Evolutionary conservation across 2,113 vertebrate species (phyloP).

Genomic region (cattle (Bos taurus)): ARS-UCD2.0 NC_037344.1:70493501-70494000

Average conservation of each 20-base stretch:
- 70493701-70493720: background rate
- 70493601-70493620: background rate
- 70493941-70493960: background rate
- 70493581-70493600: conserved; percentile 26
- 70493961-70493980: background rate
- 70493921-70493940: conserved; percentile 23
- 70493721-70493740: conserved; percentile 7
- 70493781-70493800: conserved; percentile 27
- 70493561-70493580: background rate
- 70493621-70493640: background rate
- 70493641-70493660: background rate
- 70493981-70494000: background rate
- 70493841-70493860: conserved; percentile 50
- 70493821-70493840: conserved; percentile 55
- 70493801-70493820: background rate
- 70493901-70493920: conserved; percentile 54
- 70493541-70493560: background rate
- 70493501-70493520: background rate
- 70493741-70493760: conserved; percentile 60
- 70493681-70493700: background rate
- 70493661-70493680: background rate
- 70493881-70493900: conserved; percentile 37
- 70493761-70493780: background rate
- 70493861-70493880: background rate
- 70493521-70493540: conserved; percentile 35